Base-by-base conservation (phyloP, 2,113 vertebrate genomes). In the Astur gentilis region DNA sequence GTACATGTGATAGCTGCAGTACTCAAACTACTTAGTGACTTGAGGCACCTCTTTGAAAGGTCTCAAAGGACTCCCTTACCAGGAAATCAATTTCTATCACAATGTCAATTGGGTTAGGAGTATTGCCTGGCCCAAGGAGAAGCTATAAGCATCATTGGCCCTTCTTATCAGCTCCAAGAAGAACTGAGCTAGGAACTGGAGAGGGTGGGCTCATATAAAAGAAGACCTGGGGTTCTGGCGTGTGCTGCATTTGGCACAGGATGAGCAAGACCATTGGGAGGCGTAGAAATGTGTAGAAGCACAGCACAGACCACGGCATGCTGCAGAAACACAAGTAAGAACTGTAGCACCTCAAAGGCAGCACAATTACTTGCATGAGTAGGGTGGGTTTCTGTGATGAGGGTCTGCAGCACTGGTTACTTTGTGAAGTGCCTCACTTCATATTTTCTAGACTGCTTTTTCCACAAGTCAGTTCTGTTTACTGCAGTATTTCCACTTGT, bases 241-340 rank as follows among this genome's bases (percentile, higher is more conserved):
- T 54, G 10, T 55, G 40, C 22, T 90, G 49, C n/a, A 34, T 31
- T 83, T 66, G 76, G 45, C 69, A 78, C 42, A 67, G 64, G 36
- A 50, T 89, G 32, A 94, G 16, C 36, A 57, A 87, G 57, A 75
- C 9, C 22, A 16, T 0, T 66, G 49, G 45, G 34, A 88, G 19
- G 40, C n/a, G 36, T 1, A 70, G 31, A 73, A 73, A 61, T 10
- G 20, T 0, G 1, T 4, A 38, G 31, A 45, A 13, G 11, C 1
- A 1, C 36, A 90, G 50, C 32, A 79, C 71, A 57, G 66, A 91
- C 38, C 10, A 76, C 27, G 31, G 5, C 1, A 2, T 3, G 26
- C n/a, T 75, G 47, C 61, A 78, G 71, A 77, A 97, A 71, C 27
- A 76, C 32, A 38, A 21, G 32, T 6, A 77, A 81, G 44, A 87